Evolutionary conservation across 2,113 vertebrate species (phyloP), one percentile per base, ranked within the genome.

Genomic region (Dipodomys stephensi): DNA sequence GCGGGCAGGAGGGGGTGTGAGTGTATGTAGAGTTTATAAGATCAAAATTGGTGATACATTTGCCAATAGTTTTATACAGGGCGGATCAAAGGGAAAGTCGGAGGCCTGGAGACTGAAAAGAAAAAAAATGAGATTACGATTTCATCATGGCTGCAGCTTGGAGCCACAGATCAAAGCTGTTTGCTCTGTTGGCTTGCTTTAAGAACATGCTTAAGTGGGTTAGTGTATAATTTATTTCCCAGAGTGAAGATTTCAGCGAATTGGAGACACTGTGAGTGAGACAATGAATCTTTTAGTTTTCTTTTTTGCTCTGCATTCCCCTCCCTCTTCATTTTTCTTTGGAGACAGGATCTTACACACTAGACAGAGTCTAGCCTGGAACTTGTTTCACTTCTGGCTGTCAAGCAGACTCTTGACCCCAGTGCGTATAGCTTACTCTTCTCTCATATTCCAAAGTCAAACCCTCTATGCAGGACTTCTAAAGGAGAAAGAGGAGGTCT

Each of bases 71-170:
- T 95, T 96, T 94, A 92, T 89, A 67, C 78, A 69, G 94, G 92
- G 95, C 57, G 92, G 91, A 96, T 95, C 95, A 97, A 97, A 97
- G 95, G 4, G 35, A 88, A 73, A 53, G 68, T 76, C 69, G 57
- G 67, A 95, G 85, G 95, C 62, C 80, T 30, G 77, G 83, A 87
- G 80, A 93, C 77, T 69, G 80, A 76, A 94, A 87, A 95, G 87
- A 90, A 96, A 94, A 49, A 49, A 49, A 89, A 68, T 39, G 64
- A 96, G 83, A 91, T 92, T 96, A 88, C 77, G 53, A 85, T 93
- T 94, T 92, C 77, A 77, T 79, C 91, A 93, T 1, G n/a, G 77
- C 9, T 60, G 67, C n/a, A 44, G 90, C 90, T 91, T 97, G 92
- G 64, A 88, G 95, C 67, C 65, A 79, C 46, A 87, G 88, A 86